These are phyloP conservation scores for Lasius platythorax DNA, from an alignment of 2,888 invertebrate species.

Conservation along the genomic window DNA sequence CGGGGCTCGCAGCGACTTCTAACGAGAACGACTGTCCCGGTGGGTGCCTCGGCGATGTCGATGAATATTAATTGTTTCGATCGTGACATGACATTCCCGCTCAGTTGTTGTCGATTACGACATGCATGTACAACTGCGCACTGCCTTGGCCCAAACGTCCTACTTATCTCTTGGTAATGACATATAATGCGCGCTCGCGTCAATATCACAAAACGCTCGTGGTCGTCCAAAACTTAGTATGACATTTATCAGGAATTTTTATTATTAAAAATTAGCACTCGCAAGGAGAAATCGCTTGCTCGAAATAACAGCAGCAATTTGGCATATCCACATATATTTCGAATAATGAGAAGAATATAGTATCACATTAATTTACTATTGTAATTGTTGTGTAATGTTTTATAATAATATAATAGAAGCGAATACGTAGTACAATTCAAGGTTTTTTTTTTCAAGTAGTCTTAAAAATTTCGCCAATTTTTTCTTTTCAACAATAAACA, in stretches of 20 bases:
- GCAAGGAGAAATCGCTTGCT: not conserved
- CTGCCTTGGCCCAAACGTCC: conserved; percentile 10
- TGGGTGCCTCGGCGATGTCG: conserved; percentile 65
- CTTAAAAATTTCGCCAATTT: not conserved
- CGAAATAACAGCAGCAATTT: not conserved
- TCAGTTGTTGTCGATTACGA: conserved; percentile 50
- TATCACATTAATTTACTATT: not conserved
- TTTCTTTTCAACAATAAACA: not conserved
- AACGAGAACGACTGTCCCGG: conserved; percentile 66
- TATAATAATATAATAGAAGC: not conserved
- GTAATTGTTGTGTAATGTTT: not conserved
- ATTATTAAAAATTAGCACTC: not conserved
- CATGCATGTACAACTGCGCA: conserved; percentile 48
- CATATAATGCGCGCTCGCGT: not conserved
- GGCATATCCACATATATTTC: not conserved
- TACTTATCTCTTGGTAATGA: not conserved
- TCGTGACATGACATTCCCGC: conserved; percentile 70
- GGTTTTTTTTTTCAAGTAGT: not conserved
- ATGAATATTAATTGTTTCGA: conserved; percentile 77
- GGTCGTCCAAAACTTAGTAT: not conserved
- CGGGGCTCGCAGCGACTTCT: conserved; percentile 56
- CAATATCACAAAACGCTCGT: not conserved
- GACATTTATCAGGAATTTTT: not conserved
- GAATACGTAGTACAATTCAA: not conserved
- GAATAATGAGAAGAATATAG: not conserved